phyloP scores from a whole-genome alignment of 2,797 vertebrate genomes.

The Lithobates pipiens region DNA sequence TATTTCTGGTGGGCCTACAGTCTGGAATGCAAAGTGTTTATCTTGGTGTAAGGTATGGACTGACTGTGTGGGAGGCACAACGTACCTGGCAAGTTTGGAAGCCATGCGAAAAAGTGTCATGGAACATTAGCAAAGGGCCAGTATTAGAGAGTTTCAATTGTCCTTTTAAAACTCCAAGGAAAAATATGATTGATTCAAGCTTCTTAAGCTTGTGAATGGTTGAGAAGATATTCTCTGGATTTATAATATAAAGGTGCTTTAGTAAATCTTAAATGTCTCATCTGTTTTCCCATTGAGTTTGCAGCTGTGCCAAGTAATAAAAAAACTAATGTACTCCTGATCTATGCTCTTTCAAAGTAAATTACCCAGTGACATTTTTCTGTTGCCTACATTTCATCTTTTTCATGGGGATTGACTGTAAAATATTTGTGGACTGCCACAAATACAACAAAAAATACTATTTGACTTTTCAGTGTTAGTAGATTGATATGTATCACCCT shows the following conservation, averaged over 20 bases:
- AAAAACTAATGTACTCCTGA: conserved; percentile 27
- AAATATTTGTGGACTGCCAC: conserved; percentile 42
- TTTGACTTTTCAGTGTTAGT: neutral
- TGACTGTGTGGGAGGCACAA: conserved; percentile 57
- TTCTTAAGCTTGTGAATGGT: conserved; percentile 57
- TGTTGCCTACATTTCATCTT: conserved; percentile 9
- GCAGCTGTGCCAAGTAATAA: conserved; percentile 30
- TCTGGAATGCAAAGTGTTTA: conserved; percentile 60
- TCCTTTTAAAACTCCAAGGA: conserved; percentile 57
- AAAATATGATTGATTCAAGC: conserved; percentile 60
- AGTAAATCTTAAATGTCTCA: conserved; percentile 41
- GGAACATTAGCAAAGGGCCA: conserved; percentile 60
- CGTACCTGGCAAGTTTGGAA: conserved; percentile 56
- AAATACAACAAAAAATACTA: conserved; percentile 29
- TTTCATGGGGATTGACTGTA: conserved; percentile 44
- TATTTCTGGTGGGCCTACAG: conserved; percentile 57
- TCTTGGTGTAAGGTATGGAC: conserved; percentile 48
- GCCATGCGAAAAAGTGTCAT: conserved; percentile 61
- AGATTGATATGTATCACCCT: neutral
- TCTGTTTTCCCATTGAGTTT: conserved; percentile 28
- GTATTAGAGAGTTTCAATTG: conserved; percentile 58
- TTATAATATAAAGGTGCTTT: conserved; percentile 35
- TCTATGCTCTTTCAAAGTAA: conserved; percentile 57
- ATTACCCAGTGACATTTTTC: conserved; percentile 55
- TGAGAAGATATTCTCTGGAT: conserved; percentile 50